Percentiles rank a stretch among this genome's conserved stretches.
Conservation (phyloP, 2,888 invertebrate species). For the Sthenelais limicola region DNA sequence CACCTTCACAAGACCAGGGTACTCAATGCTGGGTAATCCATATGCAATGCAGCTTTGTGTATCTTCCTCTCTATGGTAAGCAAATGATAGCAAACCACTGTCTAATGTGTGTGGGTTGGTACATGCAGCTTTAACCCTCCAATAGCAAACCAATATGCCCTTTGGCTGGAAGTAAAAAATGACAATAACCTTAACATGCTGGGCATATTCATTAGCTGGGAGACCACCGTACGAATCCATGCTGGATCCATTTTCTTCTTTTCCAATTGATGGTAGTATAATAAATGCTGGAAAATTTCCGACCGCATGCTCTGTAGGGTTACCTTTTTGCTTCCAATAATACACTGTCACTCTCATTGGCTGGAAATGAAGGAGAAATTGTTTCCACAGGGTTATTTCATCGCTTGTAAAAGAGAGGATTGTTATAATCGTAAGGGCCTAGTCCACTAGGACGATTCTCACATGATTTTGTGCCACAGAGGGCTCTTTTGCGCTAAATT, state of each 20-base stretch:
- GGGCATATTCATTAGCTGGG: conserved; percentile 68
- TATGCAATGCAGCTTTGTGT: no score
- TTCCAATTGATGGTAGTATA: neutral
- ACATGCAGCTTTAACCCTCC: neutral
- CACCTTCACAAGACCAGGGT: no score
- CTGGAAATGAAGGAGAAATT: no score
- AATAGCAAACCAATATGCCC: neutral
- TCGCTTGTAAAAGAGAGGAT: no score
- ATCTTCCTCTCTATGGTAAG: no score
- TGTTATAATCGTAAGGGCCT: no score
- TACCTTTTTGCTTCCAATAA: conserved; percentile 61
- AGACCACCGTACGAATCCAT: conserved; percentile 58
- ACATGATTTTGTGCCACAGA: no score
- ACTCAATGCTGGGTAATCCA: no score
- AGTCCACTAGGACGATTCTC: no score
- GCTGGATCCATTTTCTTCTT: neutral
- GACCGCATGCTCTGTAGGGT: conserved; percentile 38
- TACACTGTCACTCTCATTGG: conserved; percentile 58
- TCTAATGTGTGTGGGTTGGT: neutral
- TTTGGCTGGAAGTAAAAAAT: neutral
- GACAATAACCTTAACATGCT: conserved; percentile 64
- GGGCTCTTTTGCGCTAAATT: no score
- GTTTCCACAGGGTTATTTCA: no score
- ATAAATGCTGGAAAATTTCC: conserved; percentile 17
- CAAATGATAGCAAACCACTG: no score